These are phyloP conservation scores for Elymnias hypermnestra DNA, from an alignment of 1,140 invertebrate species.

Conservation along the genomic window DNA sequence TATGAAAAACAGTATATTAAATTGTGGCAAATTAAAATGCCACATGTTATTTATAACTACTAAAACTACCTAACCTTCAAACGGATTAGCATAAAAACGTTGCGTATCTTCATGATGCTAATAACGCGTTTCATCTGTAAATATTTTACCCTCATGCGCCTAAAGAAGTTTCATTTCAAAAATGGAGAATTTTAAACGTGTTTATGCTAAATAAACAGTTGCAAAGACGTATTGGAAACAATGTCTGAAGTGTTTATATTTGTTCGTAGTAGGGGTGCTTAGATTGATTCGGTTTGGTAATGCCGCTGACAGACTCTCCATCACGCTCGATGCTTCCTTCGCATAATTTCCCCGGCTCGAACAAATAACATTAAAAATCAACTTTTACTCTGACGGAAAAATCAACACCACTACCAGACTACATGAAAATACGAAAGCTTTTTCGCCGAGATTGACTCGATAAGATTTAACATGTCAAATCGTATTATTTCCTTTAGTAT, in stretches of 20 bases:
- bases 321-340: slow-evolving; percentile 51
- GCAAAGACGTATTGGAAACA: background rate
- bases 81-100: too few species aligned
- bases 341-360: slow-evolving; percentile 54
- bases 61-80: too few species aligned
- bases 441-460: background rate
- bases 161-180: too few species aligned
- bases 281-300: slow-evolving; percentile 60
- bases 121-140: too few species aligned
- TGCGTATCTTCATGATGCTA: too few species aligned
- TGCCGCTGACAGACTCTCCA: slow-evolving; percentile 55
- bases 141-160: too few species aligned
- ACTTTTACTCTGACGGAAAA: slow-evolving; percentile 36
- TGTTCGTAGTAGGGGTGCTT: slow-evolving; percentile 31
- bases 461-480: background rate
- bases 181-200: too few species aligned
- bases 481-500: background rate
- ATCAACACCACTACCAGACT: slow-evolving; percentile 12
- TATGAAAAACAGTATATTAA: too few species aligned
- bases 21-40: too few species aligned
- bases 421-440: background rate
- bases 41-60: too few species aligned
- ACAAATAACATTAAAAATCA: slow-evolving; percentile 66
- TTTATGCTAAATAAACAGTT: background rate
- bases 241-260: background rate